Evolutionary conservation across 2,888 invertebrate genomes (phyloP).

Genomic region (Drosophila anomelani): DNA sequence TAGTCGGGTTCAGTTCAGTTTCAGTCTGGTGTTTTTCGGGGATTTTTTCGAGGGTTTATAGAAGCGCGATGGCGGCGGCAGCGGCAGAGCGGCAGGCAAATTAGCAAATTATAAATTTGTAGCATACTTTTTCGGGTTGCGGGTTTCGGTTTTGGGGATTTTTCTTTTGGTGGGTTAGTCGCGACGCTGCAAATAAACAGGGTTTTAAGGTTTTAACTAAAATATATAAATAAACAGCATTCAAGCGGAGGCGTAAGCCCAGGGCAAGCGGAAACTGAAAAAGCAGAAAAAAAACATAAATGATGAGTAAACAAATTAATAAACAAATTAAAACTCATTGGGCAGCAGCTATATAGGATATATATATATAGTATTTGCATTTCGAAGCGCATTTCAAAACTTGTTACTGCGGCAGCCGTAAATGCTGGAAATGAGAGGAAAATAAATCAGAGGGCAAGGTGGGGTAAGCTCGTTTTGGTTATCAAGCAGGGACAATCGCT

Average conservation of each 20-base stretch:
- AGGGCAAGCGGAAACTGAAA: conserved; percentile 42
- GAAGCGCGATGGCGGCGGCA: conserved; percentile 31
- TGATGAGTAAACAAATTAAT: conserved; percentile 18
- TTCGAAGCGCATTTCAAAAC: conserved; percentile 62
- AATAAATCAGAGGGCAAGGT: conserved; percentile 36
- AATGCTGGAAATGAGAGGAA: conserved; percentile 70
- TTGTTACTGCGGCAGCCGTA: conserved; percentile 64
- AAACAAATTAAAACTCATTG: conserved; percentile 37
- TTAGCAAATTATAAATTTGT: conserved; percentile 45
- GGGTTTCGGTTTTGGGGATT: conserved; percentile 2
- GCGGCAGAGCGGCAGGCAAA: conserved; percentile 22
- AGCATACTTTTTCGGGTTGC: conserved; percentile 45
- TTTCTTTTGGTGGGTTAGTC: conserved; percentile 20
- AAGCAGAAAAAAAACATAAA: conserved; percentile 16
- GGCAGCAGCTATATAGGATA: conserved; percentile 52
- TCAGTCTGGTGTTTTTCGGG: not conserved
- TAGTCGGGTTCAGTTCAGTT: conserved; percentile 36
- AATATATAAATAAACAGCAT: conserved; percentile 12
- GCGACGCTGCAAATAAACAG: conserved; percentile 33
- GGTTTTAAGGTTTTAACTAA: conserved; percentile 8
- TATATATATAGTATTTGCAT: conserved; percentile 31
- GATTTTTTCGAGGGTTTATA: conserved; percentile 1
- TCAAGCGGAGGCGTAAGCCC: conserved; percentile 37
- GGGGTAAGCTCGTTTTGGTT: conserved; percentile 44
- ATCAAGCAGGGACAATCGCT: conserved; percentile 40